phyloP scores from a whole-genome alignment of 2,888 invertebrate species.

The Tipula helvola region DNA sequence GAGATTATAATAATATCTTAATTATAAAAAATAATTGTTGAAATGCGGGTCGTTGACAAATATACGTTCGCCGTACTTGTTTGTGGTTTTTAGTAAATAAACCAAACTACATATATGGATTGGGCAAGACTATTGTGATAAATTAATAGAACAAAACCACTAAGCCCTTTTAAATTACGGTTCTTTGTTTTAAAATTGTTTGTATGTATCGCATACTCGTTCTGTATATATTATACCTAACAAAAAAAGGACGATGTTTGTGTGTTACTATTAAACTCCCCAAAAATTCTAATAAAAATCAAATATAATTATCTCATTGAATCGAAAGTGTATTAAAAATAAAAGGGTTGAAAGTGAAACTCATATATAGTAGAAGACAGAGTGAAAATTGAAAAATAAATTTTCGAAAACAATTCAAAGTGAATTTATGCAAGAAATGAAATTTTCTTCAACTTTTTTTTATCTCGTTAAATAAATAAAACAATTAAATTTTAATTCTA shows the following conservation, averaged over 20 bases:
- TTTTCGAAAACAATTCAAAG: background rate
- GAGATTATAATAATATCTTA: background rate
- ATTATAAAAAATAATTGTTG: background rate
- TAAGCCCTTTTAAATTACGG: background rate
- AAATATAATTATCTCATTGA: background rate
- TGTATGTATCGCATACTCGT: too few relatives aligned
- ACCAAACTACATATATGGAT: background rate
- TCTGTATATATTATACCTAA: too few relatives aligned
- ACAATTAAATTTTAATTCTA: slow-evolving; percentile 4
- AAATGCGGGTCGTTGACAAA: background rate
- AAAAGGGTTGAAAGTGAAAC: background rate
- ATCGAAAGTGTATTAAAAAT: background rate
- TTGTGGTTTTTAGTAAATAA: too few relatives aligned
- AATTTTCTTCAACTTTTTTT: background rate
- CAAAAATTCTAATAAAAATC: background rate
- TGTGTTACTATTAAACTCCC: background rate
- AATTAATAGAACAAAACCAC: background rate
- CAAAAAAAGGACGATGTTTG: background rate
- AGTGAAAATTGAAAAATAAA: background rate
- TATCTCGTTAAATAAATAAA: background rate
- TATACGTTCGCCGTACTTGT: background rate
- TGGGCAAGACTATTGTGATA: background rate
- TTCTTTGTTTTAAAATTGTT: background rate
- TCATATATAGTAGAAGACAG: background rate
- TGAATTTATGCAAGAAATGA: background rate